Percentiles rank a stretch among this genome's conserved stretches.
Conservation (phyloP, 2,797 vertebrate species). For the Arremon aurantiirostris region DNA sequence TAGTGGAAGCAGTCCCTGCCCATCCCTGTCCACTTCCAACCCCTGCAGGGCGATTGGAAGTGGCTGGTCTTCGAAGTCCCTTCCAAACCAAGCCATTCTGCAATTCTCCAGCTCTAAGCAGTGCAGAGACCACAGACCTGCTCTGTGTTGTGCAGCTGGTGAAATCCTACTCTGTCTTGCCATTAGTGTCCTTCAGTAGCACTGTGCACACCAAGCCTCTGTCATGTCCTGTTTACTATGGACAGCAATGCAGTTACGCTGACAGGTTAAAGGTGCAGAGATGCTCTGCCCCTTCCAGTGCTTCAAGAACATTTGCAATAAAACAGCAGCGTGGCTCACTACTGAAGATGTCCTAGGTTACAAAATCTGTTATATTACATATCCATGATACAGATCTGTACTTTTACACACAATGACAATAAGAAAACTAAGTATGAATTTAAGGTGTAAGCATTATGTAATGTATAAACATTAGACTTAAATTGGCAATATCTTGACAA, state of each 20-base stretch:
- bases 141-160: rapidly evolving
- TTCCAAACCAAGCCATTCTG: neutral
- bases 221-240: rapidly evolving
- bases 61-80: too few species aligned
- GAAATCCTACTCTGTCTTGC: neutral
- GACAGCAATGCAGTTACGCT: neutral
- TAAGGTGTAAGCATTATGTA: neutral
- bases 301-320: neutral
- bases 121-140: neutral
- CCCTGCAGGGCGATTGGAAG: rapidly evolving
- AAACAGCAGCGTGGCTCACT: neutral
- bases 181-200: rapidly evolving
- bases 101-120: neutral
- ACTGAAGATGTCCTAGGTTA: neutral
- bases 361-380: neutral
- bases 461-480: neutral
- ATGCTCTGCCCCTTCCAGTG: neutral
- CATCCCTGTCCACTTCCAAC: too few species aligned
- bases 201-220: neutral
- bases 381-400: neutral
- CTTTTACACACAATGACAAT: neutral
- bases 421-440: neutral
- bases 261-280: neutral
- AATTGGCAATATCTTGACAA: neutral
- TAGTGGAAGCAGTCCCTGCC: neutral